A percentile compares a stretch with the other conserved stretches of the same genome.
Conservation (phyloP, 2,797 vertebrate species). For the Pseudochirops corinnae region DNA sequence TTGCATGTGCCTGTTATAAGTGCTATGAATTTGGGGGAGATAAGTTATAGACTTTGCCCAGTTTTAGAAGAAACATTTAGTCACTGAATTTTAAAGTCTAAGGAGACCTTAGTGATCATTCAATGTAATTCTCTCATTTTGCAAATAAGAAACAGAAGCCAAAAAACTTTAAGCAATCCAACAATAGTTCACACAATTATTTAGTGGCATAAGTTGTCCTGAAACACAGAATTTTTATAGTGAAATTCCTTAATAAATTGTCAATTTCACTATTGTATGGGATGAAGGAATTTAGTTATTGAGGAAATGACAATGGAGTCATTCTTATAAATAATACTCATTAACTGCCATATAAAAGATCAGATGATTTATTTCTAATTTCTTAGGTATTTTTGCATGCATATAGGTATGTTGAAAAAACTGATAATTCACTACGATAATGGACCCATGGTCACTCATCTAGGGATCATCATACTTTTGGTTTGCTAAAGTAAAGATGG, state of each 20-base stretch:
- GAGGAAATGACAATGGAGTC: neutral
- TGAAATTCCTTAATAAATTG: neutral
- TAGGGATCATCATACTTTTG: neutral
- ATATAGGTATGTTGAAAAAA: neutral
- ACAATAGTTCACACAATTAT: neutral
- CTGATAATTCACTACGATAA: neutral
- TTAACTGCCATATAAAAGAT: neutral
- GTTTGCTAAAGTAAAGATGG: neutral
- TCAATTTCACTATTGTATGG: neutral
- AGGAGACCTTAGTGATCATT: neutral
- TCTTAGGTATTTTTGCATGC: neutral
- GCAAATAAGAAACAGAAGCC: neutral
- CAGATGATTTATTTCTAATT: neutral
- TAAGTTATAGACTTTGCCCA: neutral
- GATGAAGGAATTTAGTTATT: neutral
- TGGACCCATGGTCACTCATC: neutral
- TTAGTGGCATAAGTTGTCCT: neutral
- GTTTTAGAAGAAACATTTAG: neutral
- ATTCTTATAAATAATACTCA: neutral
- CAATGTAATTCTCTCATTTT: neutral
- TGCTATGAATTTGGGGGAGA: neutral
- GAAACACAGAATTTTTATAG: neutral
- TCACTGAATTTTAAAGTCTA: neutral
- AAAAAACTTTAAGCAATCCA: neutral
- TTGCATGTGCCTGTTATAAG: neutral